Evolutionary conservation across 2,113 vertebrate species (phyloP), one percentile per base, ranked within the genome.

Genomic region (Nettapus auritus): DNA sequence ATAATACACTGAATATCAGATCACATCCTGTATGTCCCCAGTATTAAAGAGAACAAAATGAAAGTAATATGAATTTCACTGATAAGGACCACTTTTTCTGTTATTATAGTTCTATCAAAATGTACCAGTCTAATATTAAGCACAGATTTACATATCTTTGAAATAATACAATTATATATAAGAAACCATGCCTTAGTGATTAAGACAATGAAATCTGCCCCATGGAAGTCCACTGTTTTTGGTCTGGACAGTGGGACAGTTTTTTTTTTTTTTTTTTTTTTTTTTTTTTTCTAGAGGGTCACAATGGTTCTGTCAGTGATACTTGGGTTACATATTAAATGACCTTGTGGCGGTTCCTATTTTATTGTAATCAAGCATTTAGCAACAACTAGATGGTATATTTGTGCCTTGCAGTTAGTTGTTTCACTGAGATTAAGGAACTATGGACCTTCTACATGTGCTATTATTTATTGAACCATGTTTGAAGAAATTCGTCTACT

Each of bases 401-500:
- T 95, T 96, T 94, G 64, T 91, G 75, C 38, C 59, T 87, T 55
- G 50, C 53, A 62, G 90, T 95, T 93, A 93, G 94, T 97, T 97
- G 95, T 97, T 97, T 97, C 94, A 89, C 91, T 80, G 94, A 91
- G 91, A 96, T 95, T 96, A 97, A 94, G 93, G 93, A 96, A 85
- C 97, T 96, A 55, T 92, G 95, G 76, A 96, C 96, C 82, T 96
- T 95, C 89, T 48, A 83, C 59, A 59, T 92, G 94, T 44, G 82
- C 96, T 97, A 69, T 98, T 97, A 97, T 97, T 96, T 97, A 98
- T 98, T 46, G 97, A 98, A 98, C 98, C 82, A n/a, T 97, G 94
- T 98, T 98, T 98, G 97, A 98, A 98, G 98, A 98, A 98, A 98
- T 98, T 98, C 93, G 87, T 98, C 98, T 98, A 94, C 98, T 98